A percentile compares a stretch with the other conserved stretches of the same genome.
phyloP scores from a whole-genome alignment of 92 coral and sea anemone genomes.

The Bergia puertoricense region DNA sequence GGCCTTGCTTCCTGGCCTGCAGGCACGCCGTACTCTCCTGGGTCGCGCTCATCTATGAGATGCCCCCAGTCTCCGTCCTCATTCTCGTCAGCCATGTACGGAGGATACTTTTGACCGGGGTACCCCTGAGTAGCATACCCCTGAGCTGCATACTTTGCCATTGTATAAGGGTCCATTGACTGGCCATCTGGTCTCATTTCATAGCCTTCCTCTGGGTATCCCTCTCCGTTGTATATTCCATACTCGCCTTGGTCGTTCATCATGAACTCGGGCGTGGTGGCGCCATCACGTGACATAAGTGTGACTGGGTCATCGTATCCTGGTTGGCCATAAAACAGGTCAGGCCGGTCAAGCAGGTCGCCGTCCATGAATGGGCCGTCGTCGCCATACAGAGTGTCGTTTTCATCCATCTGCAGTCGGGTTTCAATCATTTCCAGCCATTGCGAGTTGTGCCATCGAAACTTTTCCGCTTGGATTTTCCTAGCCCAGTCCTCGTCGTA shows the following conservation, averaged over 20 bases:
- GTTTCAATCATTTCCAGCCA: constrained; percentile 98
- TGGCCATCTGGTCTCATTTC: constrained; percentile 58
- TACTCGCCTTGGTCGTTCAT: constrained; percentile 80
- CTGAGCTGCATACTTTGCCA: constrained; percentile 61
- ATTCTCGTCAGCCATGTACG: constrained; percentile 62
- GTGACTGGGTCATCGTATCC: constrained; percentile 98
- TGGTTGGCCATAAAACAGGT: constrained; percentile 97
- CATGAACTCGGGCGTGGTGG: constrained; percentile 94
- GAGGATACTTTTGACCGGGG: constrained; percentile 60
- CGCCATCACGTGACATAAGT: constrained; percentile 97
- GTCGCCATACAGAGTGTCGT: constrained; percentile 76
- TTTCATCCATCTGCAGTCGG: constrained; percentile 75
- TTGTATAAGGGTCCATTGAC: constrained; percentile 63
- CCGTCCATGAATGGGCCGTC: constrained; percentile 92
- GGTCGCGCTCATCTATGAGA: constrained; percentile 64
- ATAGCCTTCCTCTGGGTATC: constrained; percentile 45
- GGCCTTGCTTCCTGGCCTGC: constrained; percentile 80
- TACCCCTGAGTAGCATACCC: constrained; percentile 56
- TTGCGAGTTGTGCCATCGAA: constrained; percentile 98
- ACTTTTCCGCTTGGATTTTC: constrained; percentile 94
- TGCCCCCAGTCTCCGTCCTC: constrained; percentile 84
- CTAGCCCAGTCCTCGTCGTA: constrained; percentile 97
- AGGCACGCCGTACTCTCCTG: constrained; percentile 54
- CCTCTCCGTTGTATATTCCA: constrained; percentile 77
- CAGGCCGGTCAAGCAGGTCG: constrained; percentile 94